Conservation (phyloP, 2,797 vertebrate species). For the Garrulus glandarius region DNA sequence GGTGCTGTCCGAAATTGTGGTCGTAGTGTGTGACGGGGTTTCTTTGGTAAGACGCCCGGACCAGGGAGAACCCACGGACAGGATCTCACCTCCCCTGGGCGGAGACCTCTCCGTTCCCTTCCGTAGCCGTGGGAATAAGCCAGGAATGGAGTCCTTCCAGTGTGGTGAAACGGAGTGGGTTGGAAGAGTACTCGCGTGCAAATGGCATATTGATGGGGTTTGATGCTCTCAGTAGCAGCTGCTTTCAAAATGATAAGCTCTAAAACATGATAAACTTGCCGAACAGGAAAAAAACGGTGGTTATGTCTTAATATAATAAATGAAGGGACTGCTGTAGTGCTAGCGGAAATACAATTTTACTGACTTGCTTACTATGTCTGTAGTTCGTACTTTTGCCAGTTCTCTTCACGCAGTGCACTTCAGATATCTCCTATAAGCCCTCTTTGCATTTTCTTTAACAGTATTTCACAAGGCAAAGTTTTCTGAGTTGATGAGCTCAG, state of each 20-base stretch:
- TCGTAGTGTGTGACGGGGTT: fast-evolving
- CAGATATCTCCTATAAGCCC: background rate
- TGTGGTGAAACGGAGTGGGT: fast-evolving
- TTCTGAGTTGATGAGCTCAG: background rate
- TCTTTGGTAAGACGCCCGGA: no score
- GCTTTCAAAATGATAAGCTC: background rate
- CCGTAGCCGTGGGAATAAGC: fast-evolving
- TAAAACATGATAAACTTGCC: background rate
- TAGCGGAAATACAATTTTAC: background rate
- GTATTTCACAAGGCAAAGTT: background rate
- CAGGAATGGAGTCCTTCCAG: fast-evolving
- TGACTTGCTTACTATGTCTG: background rate
- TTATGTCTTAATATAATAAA: background rate
- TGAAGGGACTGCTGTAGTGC: background rate
- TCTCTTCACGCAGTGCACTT: background rate
- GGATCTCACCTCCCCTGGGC: background rate
- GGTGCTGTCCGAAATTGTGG: background rate
- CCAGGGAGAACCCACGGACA: fast-evolving
- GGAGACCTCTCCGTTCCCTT: fast-evolving
- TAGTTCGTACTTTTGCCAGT: background rate
- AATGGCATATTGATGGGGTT: fast-evolving
- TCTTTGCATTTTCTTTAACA: background rate
- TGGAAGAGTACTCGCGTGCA: fast-evolving
- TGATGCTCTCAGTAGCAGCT: background rate
- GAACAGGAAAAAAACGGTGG: background rate